Base-by-base conservation (phyloP, 2,797 vertebrate genomes). In the Taeniopygia guttata region DNA sequence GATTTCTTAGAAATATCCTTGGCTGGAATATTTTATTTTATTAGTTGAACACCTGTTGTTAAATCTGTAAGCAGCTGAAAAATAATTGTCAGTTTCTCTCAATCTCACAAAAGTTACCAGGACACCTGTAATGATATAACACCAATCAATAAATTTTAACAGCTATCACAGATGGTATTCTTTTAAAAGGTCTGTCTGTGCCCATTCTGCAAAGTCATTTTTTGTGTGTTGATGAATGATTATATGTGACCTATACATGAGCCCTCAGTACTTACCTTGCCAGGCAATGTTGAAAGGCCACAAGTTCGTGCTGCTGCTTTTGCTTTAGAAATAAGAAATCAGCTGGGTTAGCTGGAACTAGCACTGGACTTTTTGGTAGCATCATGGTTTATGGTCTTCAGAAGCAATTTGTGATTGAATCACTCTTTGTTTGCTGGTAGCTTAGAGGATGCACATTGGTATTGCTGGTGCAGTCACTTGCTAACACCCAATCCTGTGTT, bases 241-340 rank as follows among this genome's bases (percentile, higher is more conserved):
- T 34, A 3, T 10, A 7, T 0, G 1, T 52, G 63, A 55, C 1
- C 1, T 27, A 0, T 17, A 22, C 32, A 9, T 38, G 43, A 74
- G 30, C 6, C 45, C 54, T 80, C 52, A 63, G 51, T 36, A 1
- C 4, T 55, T 16, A 17, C n/a, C 58, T 66, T 48, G 25, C 20
- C 55, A 34, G 82, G 23, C 10, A 19, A 6, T 16, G 36, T 66
- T 2, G 5, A 48, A 74, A 82, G 36, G 30, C 36, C 40, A 29
- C 16, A 34, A 17, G 9, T 56, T 82, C 74, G 22, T 42, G 22
- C 26, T 3, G 6, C 75, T 91, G 48, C 2, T 83, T 34, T 67
- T 56, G 8, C 56, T 67, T 42, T 7, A 60, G 54, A 49, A 86
- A 43, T 13, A 9, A 56, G 38, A 48, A 78, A 11, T 11, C 66